These are phyloP conservation scores for Dyspetes luteomarginatus DNA, from an alignment of 2,888 invertebrate species.

Conservation along the genomic window DNA sequence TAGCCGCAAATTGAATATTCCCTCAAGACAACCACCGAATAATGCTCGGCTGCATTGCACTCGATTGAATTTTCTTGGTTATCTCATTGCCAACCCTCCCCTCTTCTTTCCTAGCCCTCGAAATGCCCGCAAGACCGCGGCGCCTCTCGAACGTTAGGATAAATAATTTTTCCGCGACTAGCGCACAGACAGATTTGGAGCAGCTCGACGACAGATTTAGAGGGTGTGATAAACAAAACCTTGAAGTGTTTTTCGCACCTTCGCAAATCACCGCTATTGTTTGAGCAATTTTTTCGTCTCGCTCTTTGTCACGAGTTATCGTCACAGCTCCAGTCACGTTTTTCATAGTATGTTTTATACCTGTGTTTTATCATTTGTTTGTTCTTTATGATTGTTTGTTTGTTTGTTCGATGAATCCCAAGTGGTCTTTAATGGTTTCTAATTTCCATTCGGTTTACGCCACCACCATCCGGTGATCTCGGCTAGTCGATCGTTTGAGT, in stretches of 20 bases:
- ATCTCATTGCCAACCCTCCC: constrained; percentile 4
- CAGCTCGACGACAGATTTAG: constrained; percentile 44
- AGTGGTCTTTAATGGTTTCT: background rate
- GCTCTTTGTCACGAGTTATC: constrained; percentile 9
- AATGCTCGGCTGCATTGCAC: constrained; percentile 4
- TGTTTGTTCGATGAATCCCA: background rate
- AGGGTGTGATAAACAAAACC: constrained; percentile 39
- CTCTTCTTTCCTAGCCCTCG: background rate
- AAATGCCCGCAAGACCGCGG: background rate
- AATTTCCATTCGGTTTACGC: constrained; percentile 28
- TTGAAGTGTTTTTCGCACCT: constrained; percentile 18
- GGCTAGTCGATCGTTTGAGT: constrained; percentile 32
- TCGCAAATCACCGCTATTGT: background rate
- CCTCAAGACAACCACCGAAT: constrained; percentile 11
- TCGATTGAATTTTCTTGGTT: constrained; percentile 46
- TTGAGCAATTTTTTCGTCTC: background rate
- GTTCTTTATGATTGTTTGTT: constrained; percentile 31
- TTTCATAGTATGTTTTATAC: constrained; percentile 13
- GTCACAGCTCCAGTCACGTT: background rate
- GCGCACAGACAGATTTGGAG: constrained; percentile 43
- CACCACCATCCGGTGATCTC: too few relatives aligned
- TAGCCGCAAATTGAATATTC: constrained; percentile 36
- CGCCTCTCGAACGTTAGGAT: background rate
- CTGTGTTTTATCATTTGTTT: constrained; percentile 37
- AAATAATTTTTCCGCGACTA: constrained; percentile 28